Base-by-base conservation (phyloP, 1,140 invertebrate genomes). In the Drosophila aff. region DNA sequence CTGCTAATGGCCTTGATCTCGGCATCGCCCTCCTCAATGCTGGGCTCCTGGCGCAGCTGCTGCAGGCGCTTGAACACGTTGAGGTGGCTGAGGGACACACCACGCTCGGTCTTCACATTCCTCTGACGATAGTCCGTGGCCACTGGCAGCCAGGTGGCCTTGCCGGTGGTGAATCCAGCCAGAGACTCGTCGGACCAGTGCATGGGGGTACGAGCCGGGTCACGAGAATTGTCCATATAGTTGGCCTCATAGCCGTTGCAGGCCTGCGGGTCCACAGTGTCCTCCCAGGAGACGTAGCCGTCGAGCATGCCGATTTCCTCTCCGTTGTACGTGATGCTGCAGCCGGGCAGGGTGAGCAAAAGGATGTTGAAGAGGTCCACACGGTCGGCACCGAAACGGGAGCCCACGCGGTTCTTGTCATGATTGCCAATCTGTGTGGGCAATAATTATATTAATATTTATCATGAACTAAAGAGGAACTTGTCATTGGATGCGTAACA, bases 131-230 rank as follows among this genome's bases (percentile, higher is more conserved):
- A 96, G 75, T 96, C 95, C 0, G 85, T 40, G 33, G 94, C 93
- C 0, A 96, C 93, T 0, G 96, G 96, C 55, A 96, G 65, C 96
- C 96, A 96, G 2, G 96, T 95, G 28, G 67, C 92, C 0, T 50
- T 66, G 8, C 79, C 94, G 0, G 85, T 94, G n/a, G 94, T 91
- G 55, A 92, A 92, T 6, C 91, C 91, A 18, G 91, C 82, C 53
- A 69, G 28, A 2, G 55, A 18, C 2, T 76, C 82, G 43, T 92
- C 95, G 58, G 96, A 94, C 97, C 97, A 98, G 72, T 97, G 96
- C 93, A 95, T 97, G 0, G 97, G 96, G 1, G 96, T 96, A 28
- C 97, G 93, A 18, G 94, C 95, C 0, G 96, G 95, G 91, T 97
- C 96, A 26, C 96, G 94, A 4, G 94, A 95, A 13, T 80, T 93